Base-by-base conservation (phyloP, 2,888 invertebrate species). In the Megastigmus dorsalis region DNA sequence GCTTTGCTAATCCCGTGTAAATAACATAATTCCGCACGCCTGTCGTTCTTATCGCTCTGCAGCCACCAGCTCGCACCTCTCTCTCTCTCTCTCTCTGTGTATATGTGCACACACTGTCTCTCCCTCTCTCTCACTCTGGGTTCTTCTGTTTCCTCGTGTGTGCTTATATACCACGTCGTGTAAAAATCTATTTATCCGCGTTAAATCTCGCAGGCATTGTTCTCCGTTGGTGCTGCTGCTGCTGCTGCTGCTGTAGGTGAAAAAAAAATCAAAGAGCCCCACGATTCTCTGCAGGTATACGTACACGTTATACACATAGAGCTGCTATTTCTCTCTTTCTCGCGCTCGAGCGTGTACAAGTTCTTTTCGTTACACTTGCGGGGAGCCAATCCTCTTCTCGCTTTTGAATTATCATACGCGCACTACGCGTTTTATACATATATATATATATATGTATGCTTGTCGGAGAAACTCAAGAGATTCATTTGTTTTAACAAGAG, bases 101-200 rank as follows among this genome's bases (percentile, higher is more conserved):
- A 28, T 10, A 30, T 55, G 20, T 55, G 33, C 20, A 10, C 28
- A 33, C 38, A 7, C n/a, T 23, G 6, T 48, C 48, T 48, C 2
- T 48, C 9, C 20, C 48, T 1, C 48, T n/a, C 48, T 10, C 20
- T n/a, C n/a, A n/a, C n/a, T n/a, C n/a, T n/a, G n/a, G n/a, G n/a
- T n/a, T n/a, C n/a, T n/a, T n/a, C n/a, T 20, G 18, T 20, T 18
- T 6, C 28, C 5, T 52, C 50, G 43, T 26, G 38, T 7, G 54
- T 41, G 28, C 13, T 23, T 54, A 15, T 55, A 33, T 43, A 10
- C n/a, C 50, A 13, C 6, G 38, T 84, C 82, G 82, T 81, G 82
- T 84, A 86, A 85, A 85, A 85, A 85, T 86, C 81, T 81, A 83
- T 84, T 84, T 86, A 87, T 86, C 87, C 83, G 85, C 81, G 85